phyloP scores from a whole-genome alignment of 2,113 vertebrate species.

The Festucalex cinctus region DNA sequence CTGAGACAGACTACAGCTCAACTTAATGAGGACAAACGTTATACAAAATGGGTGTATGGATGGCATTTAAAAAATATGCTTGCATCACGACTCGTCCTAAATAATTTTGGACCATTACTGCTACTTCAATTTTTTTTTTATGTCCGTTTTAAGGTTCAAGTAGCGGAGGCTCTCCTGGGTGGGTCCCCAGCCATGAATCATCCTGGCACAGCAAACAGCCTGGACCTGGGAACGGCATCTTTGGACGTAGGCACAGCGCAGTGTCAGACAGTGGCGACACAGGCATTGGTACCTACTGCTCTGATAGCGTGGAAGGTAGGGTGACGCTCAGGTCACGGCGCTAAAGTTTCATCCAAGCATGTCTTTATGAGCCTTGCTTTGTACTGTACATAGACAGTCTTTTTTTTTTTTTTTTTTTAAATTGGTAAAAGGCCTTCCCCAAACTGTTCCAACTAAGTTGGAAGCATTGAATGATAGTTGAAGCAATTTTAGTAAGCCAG shows the following conservation, averaged over 20 bases:
- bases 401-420: no score
- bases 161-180: conserved; percentile 15
- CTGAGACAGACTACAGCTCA: no score
- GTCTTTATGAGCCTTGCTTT: neutral
- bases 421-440: neutral
- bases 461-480: neutral
- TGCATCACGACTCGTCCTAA: neutral
- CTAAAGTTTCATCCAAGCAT: neutral
- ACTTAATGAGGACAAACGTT: no score
- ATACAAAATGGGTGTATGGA: no score
- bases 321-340: no score
- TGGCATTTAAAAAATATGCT: neutral
- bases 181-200: conserved; percentile 13
- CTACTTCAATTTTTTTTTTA: neutral
- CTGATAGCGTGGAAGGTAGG: conserved; percentile 52
- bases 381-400: no score
- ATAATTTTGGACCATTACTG: neutral
- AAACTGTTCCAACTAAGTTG: neutral
- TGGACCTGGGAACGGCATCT: neutral
- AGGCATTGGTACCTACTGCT: conserved; percentile 50
- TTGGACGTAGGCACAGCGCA: conserved; percentile 33
- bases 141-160: conserved; percentile 15
- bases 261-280: conserved; percentile 56
- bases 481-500: neutral
- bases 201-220: conserved; percentile 12